Base-by-base conservation (phyloP, 2,888 invertebrate species). In the Cylindroiulus punctatus region DNA sequence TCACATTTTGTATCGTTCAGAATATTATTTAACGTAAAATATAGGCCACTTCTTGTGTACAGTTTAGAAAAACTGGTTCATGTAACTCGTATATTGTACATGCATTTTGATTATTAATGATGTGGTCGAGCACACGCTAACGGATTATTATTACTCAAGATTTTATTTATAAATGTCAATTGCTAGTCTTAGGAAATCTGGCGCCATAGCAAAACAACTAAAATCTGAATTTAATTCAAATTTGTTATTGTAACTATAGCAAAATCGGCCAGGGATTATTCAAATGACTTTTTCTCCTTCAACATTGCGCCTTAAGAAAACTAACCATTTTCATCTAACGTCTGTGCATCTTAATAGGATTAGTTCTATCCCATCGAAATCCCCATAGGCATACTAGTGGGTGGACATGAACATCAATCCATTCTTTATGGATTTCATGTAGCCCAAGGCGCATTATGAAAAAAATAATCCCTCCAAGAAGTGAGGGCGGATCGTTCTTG, bases 141-240 rank as follows among this genome's bases (percentile, higher is more conserved):
- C 22, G 76, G 10, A 76, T 30, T 76, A 30, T 76, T 76, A 30
- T 10, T 76, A 65, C 8, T 65, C 65, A 65, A 22, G 65, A 7
- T 65, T 65, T 65, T 65, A 65, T 22, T 65, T 22, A 5, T 65
- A 65, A 65, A 65, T 76, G 26, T 30, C 76, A 76, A 76, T 30
- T 26, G 76, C 8, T 22, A 14, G 5, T 76, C 76, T 76, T 36
- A 36, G 65, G 65, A 22, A 8, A 65, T 26, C 22, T 65, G 65
- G 65, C 65, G 65, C 65, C 65, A n/a, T 36, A n/a, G 52, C 19
- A 52, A 52, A 65, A 65, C n/a, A 5, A 65, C 8, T 3, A 26
- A 65, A 36, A 36, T 36, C 65, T n/a, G 3, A 22, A 65, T 22
- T 65, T 65, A 36, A 36, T 65, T 22, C n/a, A 22, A 65, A n/a